phyloP scores from a whole-genome alignment of 2,888 invertebrate genomes.

The Drosophila nigricruria region DNA sequence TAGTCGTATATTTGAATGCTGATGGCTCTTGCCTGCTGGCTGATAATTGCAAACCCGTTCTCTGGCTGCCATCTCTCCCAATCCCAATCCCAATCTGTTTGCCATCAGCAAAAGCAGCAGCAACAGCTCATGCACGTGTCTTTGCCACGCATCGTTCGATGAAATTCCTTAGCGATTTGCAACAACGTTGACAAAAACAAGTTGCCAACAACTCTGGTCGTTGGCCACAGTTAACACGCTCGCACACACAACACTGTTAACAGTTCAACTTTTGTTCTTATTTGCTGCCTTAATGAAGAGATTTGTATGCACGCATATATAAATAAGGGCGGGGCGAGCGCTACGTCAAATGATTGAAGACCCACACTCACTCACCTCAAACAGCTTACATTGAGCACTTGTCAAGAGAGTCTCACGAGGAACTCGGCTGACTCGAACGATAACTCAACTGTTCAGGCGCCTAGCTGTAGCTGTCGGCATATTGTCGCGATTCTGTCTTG shows the following conservation, averaged over 20 bases:
- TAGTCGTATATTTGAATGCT: slow-evolving; percentile 30
- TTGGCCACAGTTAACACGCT: slow-evolving; percentile 9
- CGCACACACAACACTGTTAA: background rate
- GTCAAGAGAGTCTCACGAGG: slow-evolving; percentile 28
- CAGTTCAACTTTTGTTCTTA: slow-evolving; percentile 9
- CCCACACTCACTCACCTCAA: slow-evolving; percentile 4
- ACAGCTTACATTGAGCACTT: background rate
- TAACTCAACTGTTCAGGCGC: background rate
- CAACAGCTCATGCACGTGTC: slow-evolving; percentile 42
- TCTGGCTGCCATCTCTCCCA: slow-evolving; percentile 9
- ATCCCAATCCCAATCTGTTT: slow-evolving; percentile 7
- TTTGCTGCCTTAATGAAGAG: slow-evolving; percentile 41
- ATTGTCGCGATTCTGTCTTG: slow-evolving; percentile 29
- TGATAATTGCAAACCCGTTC: slow-evolving; percentile 51
- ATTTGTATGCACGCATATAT: slow-evolving; percentile 57
- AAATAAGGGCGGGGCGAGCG: slow-evolving; percentile 5
- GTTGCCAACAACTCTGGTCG: slow-evolving; percentile 15
- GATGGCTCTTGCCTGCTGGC: slow-evolving; percentile 16
- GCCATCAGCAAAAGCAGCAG: background rate
- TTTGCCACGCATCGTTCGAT: slow-evolving; percentile 38
- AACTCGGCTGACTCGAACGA: slow-evolving; percentile 37
- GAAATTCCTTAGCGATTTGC: slow-evolving; percentile 16
- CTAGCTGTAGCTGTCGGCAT: slow-evolving; percentile 23
- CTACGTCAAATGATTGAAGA: slow-evolving; percentile 4
- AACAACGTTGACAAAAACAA: slow-evolving; percentile 20